These are phyloP conservation scores for Anagyrus pseudococci DNA, from an alignment of 2,888 invertebrate genomes.

Conservation along the genomic window DNA sequence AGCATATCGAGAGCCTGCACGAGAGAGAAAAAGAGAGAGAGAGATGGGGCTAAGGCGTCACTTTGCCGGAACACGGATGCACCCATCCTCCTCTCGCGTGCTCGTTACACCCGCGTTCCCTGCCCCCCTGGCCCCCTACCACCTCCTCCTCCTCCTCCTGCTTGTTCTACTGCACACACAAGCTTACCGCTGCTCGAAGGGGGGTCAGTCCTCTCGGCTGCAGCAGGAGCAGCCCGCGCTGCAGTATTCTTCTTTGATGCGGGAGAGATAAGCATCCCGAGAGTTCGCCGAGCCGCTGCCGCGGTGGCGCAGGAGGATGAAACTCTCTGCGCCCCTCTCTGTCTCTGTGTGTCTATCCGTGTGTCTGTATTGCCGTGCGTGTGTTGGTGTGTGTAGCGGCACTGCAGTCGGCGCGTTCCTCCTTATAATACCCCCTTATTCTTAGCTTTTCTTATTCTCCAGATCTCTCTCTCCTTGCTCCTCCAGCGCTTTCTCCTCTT, in stretches of 20 bases:
- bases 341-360: too few species aligned
- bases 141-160: too few species aligned
- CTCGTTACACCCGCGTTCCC: conserved; percentile 27
- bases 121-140: too few species aligned
- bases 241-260: conserved; percentile 33
- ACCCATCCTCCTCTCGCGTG: neutral
- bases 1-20: neutral
- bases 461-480: neutral
- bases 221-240: neutral
- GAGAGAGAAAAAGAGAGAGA: conserved; percentile 4
- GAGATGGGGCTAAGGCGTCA: conserved; percentile 20
- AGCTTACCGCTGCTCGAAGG: too few species aligned
- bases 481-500: neutral
- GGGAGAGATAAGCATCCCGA: conserved; percentile 29
- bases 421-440: conserved; percentile 7
- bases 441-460: too few species aligned
- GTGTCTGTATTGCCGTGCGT: too few species aligned
- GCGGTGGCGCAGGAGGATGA: too few species aligned
- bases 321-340: too few species aligned
- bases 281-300: conserved; percentile 18
- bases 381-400: too few species aligned
- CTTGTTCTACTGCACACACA: too few species aligned
- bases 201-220: too few species aligned
- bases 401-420: neutral
- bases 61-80: conserved; percentile 35